phyloP scores from a whole-genome alignment of 1,140 invertebrate genomes.

The Dolichoris vasculosae region DNA sequence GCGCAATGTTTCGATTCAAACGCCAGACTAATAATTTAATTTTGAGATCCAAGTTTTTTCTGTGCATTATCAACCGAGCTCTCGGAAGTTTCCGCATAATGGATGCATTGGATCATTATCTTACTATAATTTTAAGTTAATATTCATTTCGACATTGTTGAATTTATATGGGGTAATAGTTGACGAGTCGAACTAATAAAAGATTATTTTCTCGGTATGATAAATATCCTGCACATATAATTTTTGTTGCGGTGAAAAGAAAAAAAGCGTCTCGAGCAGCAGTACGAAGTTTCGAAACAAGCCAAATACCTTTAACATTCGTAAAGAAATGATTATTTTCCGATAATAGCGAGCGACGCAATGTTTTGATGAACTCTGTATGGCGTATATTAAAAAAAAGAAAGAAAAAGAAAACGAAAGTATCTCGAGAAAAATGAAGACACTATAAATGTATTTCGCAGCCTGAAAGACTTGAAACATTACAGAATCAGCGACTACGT shows the following conservation, averaged over 20 bases:
- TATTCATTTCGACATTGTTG: too few relatives aligned
- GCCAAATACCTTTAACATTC: not conserved
- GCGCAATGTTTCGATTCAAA: too few relatives aligned
- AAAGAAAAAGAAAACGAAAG: too few relatives aligned
- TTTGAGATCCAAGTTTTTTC: not conserved
- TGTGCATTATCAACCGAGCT: not conserved
- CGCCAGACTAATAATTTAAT: too few relatives aligned
- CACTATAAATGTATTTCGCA: conserved; percentile 26
- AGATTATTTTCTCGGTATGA: too few relatives aligned
- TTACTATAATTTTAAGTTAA: too few relatives aligned
- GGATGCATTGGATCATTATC: not conserved
- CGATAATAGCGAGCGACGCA: not conserved
- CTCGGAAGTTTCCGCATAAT: not conserved
- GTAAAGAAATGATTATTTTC: not conserved
- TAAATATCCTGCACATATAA: too few relatives aligned
- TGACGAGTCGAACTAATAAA: too few relatives aligned
- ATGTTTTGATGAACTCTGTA: not conserved
- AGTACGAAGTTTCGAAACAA: not conserved
- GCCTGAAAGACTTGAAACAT: not conserved
- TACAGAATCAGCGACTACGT: conserved; percentile 8
- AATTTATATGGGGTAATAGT: too few relatives aligned
- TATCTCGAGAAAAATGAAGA: not conserved
- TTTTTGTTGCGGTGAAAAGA: too few relatives aligned
- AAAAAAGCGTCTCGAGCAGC: too few relatives aligned
- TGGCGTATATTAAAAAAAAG: not conserved